Percentiles rank a stretch among this genome's conserved stretches.
phyloP scores from a whole-genome alignment of 2,797 vertebrate genomes.

The Myoxocephalus aenaeus region DNA sequence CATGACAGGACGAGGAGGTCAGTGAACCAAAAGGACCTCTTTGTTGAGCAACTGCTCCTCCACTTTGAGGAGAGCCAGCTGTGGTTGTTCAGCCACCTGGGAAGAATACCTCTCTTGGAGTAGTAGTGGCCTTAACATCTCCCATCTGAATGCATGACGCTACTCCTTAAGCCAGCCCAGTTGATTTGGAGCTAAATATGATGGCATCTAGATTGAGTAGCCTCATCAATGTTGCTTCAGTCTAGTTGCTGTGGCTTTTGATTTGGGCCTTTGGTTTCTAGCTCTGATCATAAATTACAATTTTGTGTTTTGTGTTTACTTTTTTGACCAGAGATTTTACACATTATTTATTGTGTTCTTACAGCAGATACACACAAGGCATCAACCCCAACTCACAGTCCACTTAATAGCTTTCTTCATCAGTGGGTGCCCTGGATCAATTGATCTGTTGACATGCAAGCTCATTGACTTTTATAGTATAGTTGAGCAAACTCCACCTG shows the following conservation, averaged over 20 bases:
- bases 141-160: neutral
- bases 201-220: constrained; percentile 5
- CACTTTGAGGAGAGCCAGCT: constrained; percentile 19
- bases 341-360: too few relatives aligned
- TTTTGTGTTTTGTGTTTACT: too few relatives aligned
- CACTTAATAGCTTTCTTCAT: too few relatives aligned
- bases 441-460: too few relatives aligned
- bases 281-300: too few relatives aligned
- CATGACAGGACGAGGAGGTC: constrained; percentile 29
- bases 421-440: too few relatives aligned
- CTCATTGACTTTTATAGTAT: too few relatives aligned
- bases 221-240: neutral
- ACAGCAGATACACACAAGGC: too few relatives aligned
- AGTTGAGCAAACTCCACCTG: too few relatives aligned
- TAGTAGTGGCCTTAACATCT: neutral
- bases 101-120: neutral
- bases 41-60: constrained; percentile 27
- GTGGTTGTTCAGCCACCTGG: constrained; percentile 12
- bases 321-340: neutral
- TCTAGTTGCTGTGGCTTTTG: neutral
- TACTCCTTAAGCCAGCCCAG: neutral
- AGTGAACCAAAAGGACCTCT: constrained; percentile 29
- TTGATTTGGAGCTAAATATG: constrained; percentile 8
- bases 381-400: too few relatives aligned
- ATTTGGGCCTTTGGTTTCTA: neutral